A percentile compares a stretch with the other conserved stretches of the same genome.
Evolutionary conservation across 2,888 invertebrate species (phyloP).

Genomic region (Hypselothyrea guttata): DNA sequence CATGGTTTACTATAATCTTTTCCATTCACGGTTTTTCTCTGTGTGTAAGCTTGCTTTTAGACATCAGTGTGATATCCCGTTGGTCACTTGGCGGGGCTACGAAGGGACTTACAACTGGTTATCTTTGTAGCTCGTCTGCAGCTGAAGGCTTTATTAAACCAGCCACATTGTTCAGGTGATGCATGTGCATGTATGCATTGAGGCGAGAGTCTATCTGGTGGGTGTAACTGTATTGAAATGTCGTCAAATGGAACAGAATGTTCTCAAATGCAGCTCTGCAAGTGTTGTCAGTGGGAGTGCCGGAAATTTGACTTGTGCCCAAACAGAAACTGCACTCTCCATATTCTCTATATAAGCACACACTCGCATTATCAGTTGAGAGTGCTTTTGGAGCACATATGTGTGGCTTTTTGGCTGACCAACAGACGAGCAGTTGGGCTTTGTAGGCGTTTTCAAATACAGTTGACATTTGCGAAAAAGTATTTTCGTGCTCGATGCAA

Average conservation of each 20-base stretch:
- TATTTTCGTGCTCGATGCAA: slow-evolving; percentile 4
- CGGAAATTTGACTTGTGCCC: slow-evolving; percentile 72
- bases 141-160: slow-evolving; percentile 69
- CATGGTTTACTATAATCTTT: neutral
- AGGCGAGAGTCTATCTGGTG: slow-evolving; percentile 1
- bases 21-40: neutral
- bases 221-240: slow-evolving; percentile 10
- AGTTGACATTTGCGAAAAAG: slow-evolving; percentile 42
- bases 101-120: slow-evolving; percentile 43
- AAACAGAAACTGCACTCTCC: slow-evolving; percentile 44
- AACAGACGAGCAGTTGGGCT: slow-evolving; percentile 22
- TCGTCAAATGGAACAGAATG: slow-evolving; percentile 20
- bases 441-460: slow-evolving; percentile 56
- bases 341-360: slow-evolving; percentile 5
- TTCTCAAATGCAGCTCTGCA: slow-evolving; percentile 42
- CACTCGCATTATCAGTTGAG: neutral
- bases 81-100: slow-evolving; percentile 19
- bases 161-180: slow-evolving; percentile 30
- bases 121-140: slow-evolving; percentile 54
- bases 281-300: slow-evolving; percentile 36
- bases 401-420: slow-evolving; percentile 23
- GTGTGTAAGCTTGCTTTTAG: slow-evolving; percentile 12
- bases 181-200: slow-evolving; percentile 27
- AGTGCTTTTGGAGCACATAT: slow-evolving; percentile 3
- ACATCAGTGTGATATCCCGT: slow-evolving; percentile 5